Conservation (phyloP, 2,797 vertebrate species). For the Labroides dimidiatus region DNA sequence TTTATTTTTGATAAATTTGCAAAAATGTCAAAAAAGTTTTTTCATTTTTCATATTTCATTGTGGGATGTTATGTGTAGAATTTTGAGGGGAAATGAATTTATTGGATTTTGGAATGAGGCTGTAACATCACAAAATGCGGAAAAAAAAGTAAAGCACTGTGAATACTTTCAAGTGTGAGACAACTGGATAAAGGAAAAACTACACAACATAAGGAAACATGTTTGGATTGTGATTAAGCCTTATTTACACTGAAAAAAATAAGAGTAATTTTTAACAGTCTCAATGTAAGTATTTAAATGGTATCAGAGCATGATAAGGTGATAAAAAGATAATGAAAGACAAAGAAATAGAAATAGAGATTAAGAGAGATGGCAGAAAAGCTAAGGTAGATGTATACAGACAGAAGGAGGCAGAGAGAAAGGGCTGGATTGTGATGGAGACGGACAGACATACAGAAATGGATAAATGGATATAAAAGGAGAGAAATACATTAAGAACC, state of each 20-base stretch:
- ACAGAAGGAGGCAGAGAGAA: slow-evolving; percentile 41
- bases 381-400: too few relatives aligned
- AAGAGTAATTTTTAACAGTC: too few relatives aligned
- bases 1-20: too few relatives aligned
- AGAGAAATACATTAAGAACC: neutral
- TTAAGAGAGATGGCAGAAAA: slow-evolving; percentile 2
- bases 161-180: slow-evolving; percentile 27
- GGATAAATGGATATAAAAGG: neutral
- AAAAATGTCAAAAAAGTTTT: too few relatives aligned
- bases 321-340: neutral
- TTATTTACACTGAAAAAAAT: slow-evolving; percentile 9
- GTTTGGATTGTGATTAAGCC: slow-evolving; percentile 16
- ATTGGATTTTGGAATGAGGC: too few relatives aligned
- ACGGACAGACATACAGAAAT: neutral
- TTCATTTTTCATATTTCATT: too few relatives aligned
- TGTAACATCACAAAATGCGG: too few relatives aligned
- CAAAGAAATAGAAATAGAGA: neutral
- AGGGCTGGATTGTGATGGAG: neutral
- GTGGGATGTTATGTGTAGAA: too few relatives aligned
- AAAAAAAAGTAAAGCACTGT: too few relatives aligned
- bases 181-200: slow-evolving; percentile 15
- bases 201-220: slow-evolving; percentile 20
- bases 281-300: neutral
- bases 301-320: slow-evolving; percentile 6
- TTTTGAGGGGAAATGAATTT: too few relatives aligned